phyloP scores from a whole-genome alignment of 2,888 invertebrate species.

The Cephus runcator region DNA sequence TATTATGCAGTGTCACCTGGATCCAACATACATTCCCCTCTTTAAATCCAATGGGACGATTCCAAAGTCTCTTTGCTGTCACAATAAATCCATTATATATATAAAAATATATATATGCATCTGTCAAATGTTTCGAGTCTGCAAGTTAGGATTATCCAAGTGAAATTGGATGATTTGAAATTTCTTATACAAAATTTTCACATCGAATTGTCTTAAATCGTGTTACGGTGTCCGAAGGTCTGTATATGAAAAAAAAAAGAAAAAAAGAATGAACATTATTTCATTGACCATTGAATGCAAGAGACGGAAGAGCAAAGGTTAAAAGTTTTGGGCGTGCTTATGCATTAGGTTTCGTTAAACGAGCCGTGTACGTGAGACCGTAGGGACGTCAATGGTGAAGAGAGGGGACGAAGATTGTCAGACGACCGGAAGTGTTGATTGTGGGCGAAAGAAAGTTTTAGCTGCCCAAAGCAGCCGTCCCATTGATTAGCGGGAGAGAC shows the following conservation, averaged over 20 bases:
- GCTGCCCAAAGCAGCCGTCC: background rate
- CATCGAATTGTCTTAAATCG: background rate
- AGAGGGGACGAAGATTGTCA: background rate
- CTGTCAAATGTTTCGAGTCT: background rate
- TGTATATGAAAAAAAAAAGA: background rate
- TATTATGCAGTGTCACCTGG: background rate
- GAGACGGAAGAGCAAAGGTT: background rate
- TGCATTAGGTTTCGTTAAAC: no score
- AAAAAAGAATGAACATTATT: background rate
- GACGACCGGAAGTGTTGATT: background rate
- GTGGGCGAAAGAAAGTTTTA: background rate
- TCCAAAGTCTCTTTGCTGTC: constrained; percentile 13
- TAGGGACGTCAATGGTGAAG: no score
- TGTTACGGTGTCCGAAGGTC: background rate
- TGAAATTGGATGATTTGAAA: background rate
- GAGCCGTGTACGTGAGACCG: no score
- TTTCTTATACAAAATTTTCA: background rate
- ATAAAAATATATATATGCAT: background rate
- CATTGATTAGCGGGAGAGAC: background rate
- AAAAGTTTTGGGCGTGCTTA: no score
- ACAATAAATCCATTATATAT: background rate
- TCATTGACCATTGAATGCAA: background rate
- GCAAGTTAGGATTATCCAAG: background rate
- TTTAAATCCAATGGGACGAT: constrained; percentile 25
- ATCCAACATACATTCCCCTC: background rate